Conservation (phyloP, 1,140 invertebrate genomes). For the Oncopeltus fasciatus region DNA sequence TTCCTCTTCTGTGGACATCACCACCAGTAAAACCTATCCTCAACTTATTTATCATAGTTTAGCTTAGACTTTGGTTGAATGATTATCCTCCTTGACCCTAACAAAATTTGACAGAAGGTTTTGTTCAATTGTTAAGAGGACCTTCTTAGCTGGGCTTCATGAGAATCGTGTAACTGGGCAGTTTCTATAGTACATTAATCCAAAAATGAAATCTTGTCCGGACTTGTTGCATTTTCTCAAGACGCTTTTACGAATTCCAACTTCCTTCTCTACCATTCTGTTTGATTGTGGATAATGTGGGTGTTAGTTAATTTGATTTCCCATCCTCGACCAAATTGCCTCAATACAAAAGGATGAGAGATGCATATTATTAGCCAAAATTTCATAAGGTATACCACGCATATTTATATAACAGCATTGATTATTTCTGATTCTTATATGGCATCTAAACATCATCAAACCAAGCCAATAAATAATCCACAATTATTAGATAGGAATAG, state of each 20-base stretch:
- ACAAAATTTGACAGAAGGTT: neutral
- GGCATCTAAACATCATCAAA: neutral
- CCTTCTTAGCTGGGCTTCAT: neutral
- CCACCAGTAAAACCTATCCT: neutral
- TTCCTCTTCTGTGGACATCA: neutral
- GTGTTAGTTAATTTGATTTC: neutral
- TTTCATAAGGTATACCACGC: too few relatives aligned
- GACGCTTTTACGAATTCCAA: neutral
- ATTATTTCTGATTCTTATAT: neutral
- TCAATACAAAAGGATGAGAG: neutral
- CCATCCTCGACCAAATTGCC: neutral
- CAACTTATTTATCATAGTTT: neutral
- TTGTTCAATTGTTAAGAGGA: neutral
- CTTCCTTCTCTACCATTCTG: neutral
- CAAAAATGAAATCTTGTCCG: neutral
- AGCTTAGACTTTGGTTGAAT: neutral
- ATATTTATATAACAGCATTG: neutral
- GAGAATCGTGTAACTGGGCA: neutral
- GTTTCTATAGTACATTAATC: neutral
- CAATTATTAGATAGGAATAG: too few relatives aligned
- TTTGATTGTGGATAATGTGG: neutral
- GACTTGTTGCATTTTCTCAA: neutral
- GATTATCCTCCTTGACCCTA: neutral
- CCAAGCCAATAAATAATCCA: neutral
- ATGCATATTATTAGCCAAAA: neutral